Evolutionary conservation across 2,888 invertebrate species (phyloP).

Genomic region (Amblyjoppa fuscipennis): DNA sequence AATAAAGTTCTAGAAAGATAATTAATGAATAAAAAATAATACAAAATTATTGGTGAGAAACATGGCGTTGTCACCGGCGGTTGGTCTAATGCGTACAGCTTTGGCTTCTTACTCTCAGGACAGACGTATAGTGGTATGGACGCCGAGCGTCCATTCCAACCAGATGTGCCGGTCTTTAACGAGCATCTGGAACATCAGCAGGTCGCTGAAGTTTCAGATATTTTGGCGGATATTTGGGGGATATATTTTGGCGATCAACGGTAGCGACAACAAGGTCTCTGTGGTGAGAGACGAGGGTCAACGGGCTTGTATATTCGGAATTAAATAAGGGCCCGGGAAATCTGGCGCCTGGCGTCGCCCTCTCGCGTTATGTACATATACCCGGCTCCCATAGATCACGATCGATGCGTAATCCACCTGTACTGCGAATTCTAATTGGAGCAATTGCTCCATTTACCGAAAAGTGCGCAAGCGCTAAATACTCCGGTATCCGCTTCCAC

Average conservation of each 20-base stretch:
- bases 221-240: slow-evolving; percentile 88
- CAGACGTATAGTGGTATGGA: slow-evolving; percentile 94
- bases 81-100: slow-evolving; percentile 94
- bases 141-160: slow-evolving; percentile 92
- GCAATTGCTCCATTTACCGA: too few species aligned
- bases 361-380: slow-evolving; percentile 72
- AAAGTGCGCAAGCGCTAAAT: too few species aligned
- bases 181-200: slow-evolving; percentile 99
- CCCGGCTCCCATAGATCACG: too few species aligned
- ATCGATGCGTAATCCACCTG: too few species aligned
- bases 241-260: slow-evolving; percentile 98
- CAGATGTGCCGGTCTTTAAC: slow-evolving; percentile 98
- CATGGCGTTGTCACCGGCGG: slow-evolving; percentile 99
- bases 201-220: slow-evolving; percentile 91
- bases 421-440: too few species aligned
- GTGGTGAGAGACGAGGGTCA: slow-evolving; percentile 98
- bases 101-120: slow-evolving; percentile 99
- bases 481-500: too few species aligned
- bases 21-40: background rate
- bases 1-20: too few species aligned
- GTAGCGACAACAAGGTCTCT: slow-evolving; percentile 99
- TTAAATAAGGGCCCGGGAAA: slow-evolving; percentile 88
- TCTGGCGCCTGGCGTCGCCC: slow-evolving; percentile 85
- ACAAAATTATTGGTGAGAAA: slow-evolving; percentile 89
- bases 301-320: slow-evolving; percentile 97